A percentile compares a stretch with the other conserved stretches of the same genome.
Evolutionary conservation across 2,113 vertebrate species (phyloP).

Genomic region (Nicator chloris): DNA sequence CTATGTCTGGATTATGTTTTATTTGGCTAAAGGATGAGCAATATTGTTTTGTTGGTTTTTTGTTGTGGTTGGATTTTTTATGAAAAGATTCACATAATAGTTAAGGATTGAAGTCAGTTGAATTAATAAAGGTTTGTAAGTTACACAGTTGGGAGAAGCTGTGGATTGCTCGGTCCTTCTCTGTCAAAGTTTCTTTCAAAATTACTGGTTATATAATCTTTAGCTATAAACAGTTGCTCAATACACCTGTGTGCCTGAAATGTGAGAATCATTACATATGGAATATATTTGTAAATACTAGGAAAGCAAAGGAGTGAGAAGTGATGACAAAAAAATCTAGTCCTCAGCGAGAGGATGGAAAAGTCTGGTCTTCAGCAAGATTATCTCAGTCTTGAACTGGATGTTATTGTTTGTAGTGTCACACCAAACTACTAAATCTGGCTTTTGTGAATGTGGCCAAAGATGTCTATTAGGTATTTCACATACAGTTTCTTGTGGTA

Average conservation of each 20-base stretch:
- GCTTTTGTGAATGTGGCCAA: background rate
- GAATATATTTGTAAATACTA: background rate
- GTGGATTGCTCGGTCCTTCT: background rate
- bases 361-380: background rate
- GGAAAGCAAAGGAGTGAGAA: background rate
- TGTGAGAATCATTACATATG: background rate
- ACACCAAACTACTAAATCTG: background rate
- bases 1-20: background rate
- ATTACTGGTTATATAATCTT: background rate
- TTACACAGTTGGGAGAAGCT: background rate
- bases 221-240: background rate
- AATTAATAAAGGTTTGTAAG: background rate
- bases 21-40: background rate
- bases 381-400: background rate
- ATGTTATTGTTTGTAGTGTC: background rate
- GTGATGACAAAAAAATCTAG: background rate
- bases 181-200: background rate
- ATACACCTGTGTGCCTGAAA: constrained; percentile 8
- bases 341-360: background rate
- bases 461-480: background rate
- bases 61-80: background rate
- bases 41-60: background rate
- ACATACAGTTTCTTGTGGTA: background rate
- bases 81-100: background rate
- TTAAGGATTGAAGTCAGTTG: background rate